Evolutionary conservation across 1,140 invertebrate genomes (phyloP), one percentile per base, ranked within the genome.

Genomic region (Batillaria attramentaria): DNA sequence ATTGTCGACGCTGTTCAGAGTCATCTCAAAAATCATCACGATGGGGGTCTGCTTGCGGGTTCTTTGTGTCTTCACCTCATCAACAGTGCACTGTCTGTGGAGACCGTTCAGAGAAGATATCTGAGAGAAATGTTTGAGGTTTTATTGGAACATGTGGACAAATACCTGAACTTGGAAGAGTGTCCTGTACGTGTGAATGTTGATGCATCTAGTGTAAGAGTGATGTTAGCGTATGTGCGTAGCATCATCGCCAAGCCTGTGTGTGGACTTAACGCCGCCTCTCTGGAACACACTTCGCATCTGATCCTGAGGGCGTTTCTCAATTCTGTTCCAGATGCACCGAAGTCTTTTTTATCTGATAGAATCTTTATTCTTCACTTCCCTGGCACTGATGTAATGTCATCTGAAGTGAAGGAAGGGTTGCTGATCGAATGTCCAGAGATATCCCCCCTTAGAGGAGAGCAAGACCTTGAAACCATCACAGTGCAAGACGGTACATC

Each of bases 271-370:
- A 75, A 76, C 57, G 43, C 43, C 20, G 18, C n/a, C 28, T 72
- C 79, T n/a, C 42, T 82, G 20, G 35, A 57, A 28, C 66, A 78
- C 37, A 35, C 85, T 1, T 62, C 77, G 74, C 77, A 79, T 33
- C 42, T 84, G n/a, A 33, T 85, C 16, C 35, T 86, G 33, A 82
- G 82, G 73, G 70, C 75, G 13, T 86, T 86, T 75, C 62, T 86
- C 16, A 77, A 82, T 5, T 79, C 78, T 50, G 57, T 85, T 60
- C 79, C 81, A 24, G 73, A 81, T 18, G 33, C 39, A 16, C 35
- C 31, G 39, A 18, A 28, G 65, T 74, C 65, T 33, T 54, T 66
- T 31, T 4, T 62, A 5, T 72, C 72, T n/a, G 78, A 82, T 73
- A 77, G 69, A 33, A 72, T 86, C 33, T 81, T 74, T 72, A 46